Base-by-base conservation (phyloP, 2,888 invertebrate species). In the Aporophyla nigra region DNA sequence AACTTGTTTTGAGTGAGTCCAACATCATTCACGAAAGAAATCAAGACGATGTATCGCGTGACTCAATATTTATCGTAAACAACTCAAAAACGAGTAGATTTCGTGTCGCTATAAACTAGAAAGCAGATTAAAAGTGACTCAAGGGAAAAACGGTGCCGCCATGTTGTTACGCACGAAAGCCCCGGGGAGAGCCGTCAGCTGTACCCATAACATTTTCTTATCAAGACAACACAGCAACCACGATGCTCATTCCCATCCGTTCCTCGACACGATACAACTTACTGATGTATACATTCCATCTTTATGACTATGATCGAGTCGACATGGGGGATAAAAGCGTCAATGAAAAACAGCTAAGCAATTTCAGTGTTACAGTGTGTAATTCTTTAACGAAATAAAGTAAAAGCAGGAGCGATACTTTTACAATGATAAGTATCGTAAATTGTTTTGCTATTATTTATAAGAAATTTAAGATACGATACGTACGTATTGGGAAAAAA, bases 121-220 rank as follows among this genome's bases (percentile, higher is more conserved):
- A 88, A 87, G 89, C 78, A 93, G 93, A 94, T 94, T 93, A 94
- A 93, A 93, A 93, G 89, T 90, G 90, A 91, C 90, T 91, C 89
- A n/a, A 66, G 81, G 78, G 87, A 83, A 82, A 92, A 92, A 91
- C 86, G 85, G 85, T 86, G 84, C 83, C 86, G 89, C 89, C 88
- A 91, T 90, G 90, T 90, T 91, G 92, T 91, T 93, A 92, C 92
- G 90, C 91, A 92, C 88, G 90, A 91, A 89, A 84, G 85, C 93
- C 91, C 92, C 88, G 81, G 92, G 91, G 93, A 93, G 89, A 88
- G 89, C 90, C 92, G 92, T 93, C 93, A 92, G 92, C 91, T 90
- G 91, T 91, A 89, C 90, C 91, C 92, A 92, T 94, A 93, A 94
- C 90, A 90, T 93, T 94, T 92, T 91, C 94, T 95, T 95, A 94